These are phyloP conservation scores for Apolygus lucorum DNA, from an alignment of 1,140 invertebrate genomes.

Conservation along the genomic window DNA sequence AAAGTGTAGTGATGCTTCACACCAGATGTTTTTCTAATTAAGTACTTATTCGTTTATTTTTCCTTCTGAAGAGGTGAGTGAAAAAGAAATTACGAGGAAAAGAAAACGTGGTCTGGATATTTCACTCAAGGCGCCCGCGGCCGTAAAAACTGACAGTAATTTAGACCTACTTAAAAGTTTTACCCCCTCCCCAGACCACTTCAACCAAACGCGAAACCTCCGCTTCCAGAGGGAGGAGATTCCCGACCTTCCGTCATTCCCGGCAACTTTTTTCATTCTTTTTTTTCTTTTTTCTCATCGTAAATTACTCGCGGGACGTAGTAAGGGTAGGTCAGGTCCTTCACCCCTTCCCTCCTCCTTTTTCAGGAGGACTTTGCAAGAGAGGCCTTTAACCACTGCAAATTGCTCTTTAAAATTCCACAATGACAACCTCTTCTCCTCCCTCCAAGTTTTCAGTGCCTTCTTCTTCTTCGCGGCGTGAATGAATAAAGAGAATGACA, in stretches of 20 bases:
- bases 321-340: slow-evolving; percentile 29
- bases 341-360: slow-evolving; percentile 20
- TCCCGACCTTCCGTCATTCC: neutral
- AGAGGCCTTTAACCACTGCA: slow-evolving; percentile 17
- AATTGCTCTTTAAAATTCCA: slow-evolving; percentile 31
- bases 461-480: slow-evolving; percentile 18
- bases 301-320: slow-evolving; percentile 28
- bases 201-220: neutral
- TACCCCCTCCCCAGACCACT: slow-evolving; percentile 12
- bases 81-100: too few species aligned
- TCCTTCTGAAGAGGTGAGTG: too few species aligned
- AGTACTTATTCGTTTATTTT: too few species aligned
- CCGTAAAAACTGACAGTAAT: slow-evolving; percentile 30
- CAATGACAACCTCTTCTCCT: slow-evolving; percentile 24
- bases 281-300: slow-evolving; percentile 18
- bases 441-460: neutral
- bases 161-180: slow-evolving; percentile 33
- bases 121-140: neutral
- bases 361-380: too few species aligned
- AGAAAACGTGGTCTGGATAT: neutral
- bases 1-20: too few species aligned
- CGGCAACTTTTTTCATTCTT: neutral
- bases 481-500: slow-evolving; percentile 29
- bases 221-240: neutral
- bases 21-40: too few species aligned